Evolutionary conservation across 2,888 invertebrate species (phyloP).

Genomic region (Mylabris sibirica): DNA sequence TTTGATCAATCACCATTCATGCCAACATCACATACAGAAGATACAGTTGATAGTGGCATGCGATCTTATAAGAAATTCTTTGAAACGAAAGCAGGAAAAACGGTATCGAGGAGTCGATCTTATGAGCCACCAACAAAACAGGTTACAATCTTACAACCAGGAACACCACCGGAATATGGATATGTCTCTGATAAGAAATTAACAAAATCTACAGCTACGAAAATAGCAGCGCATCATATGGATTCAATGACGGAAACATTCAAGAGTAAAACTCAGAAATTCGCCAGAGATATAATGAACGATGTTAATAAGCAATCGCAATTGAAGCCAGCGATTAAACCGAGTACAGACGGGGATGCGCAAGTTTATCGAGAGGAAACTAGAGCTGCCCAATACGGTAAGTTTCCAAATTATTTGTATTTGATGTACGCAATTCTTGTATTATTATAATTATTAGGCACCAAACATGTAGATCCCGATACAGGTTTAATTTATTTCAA

Average conservation of each 20-base stretch:
- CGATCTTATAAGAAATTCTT: constrained; percentile 47
- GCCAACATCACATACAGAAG: constrained; percentile 53
- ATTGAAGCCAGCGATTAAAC: constrained; percentile 62
- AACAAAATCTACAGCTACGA: constrained; percentile 59
- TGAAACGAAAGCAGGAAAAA: constrained; percentile 50
- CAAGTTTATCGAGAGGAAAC: constrained; percentile 76
- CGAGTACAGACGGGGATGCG: constrained; percentile 64
- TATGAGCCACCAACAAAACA: constrained; percentile 45
- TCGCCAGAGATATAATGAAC: constrained; percentile 70
- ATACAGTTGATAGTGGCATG: constrained; percentile 42
- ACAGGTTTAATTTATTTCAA: constrained; percentile 82
- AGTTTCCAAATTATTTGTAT: constrained; percentile 52
- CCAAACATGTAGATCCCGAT: constrained; percentile 78
- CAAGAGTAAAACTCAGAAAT: constrained; percentile 73
- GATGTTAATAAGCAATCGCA: constrained; percentile 63
- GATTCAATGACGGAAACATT: constrained; percentile 73
- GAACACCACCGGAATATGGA: constrained; percentile 69
- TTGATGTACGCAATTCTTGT: not conserved
- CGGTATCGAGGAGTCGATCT: constrained; percentile 48
- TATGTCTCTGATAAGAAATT: constrained; percentile 61
- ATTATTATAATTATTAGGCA: constrained; percentile 63
- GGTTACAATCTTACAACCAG: constrained; percentile 62
- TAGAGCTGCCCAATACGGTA: constrained; percentile 76
- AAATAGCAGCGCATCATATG: constrained; percentile 70
- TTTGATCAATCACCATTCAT: constrained; percentile 66